Evolutionary conservation across 2,888 invertebrate species (phyloP).

Genomic region (Ichneumoninae sp.): DNA sequence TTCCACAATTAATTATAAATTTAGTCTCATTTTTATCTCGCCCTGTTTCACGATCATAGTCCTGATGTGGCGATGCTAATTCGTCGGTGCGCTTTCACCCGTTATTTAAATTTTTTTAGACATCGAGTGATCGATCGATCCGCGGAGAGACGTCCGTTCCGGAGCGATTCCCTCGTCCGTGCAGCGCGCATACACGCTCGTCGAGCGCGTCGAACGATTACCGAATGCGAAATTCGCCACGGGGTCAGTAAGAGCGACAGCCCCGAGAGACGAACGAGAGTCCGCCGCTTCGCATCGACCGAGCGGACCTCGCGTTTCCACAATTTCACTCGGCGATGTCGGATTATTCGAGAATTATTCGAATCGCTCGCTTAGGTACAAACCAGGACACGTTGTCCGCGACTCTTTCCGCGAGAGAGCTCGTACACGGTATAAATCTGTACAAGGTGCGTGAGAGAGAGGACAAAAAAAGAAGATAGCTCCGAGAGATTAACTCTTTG

Average conservation of each 20-base stretch:
- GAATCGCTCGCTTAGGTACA: not conserved
- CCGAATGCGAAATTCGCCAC: slow-evolving; percentile 41
- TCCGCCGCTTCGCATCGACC: not conserved
- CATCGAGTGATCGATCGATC: slow-evolving; percentile 10
- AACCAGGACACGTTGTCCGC: slow-evolving; percentile 18
- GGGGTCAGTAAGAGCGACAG: slow-evolving; percentile 30
- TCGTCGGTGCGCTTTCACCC: not conserved
- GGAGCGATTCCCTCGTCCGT: slow-evolving; percentile 26
- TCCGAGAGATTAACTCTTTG: slow-evolving; percentile 68
- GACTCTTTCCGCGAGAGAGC: slow-evolving; percentile 32
- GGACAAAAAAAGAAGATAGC: slow-evolving; percentile 35
- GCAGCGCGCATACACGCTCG: slow-evolving; percentile 43
- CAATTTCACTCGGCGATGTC: slow-evolving; percentile 48
- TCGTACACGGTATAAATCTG: not conserved
- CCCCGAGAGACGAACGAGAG: not conserved
- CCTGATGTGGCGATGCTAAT: not conserved
- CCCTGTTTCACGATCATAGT: not conserved
- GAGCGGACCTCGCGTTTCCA: not conserved
- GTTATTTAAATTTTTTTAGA: not conserved
- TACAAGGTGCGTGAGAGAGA: not conserved
- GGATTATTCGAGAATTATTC: slow-evolving; percentile 19
- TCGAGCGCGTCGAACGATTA: slow-evolving; percentile 22
- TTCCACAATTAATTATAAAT: not conserved
- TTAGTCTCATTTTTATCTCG: not conserved
- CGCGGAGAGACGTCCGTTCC: not conserved